Base-by-base conservation (phyloP, 2,797 vertebrate genomes). In the Onychomys arenicola region DNA sequence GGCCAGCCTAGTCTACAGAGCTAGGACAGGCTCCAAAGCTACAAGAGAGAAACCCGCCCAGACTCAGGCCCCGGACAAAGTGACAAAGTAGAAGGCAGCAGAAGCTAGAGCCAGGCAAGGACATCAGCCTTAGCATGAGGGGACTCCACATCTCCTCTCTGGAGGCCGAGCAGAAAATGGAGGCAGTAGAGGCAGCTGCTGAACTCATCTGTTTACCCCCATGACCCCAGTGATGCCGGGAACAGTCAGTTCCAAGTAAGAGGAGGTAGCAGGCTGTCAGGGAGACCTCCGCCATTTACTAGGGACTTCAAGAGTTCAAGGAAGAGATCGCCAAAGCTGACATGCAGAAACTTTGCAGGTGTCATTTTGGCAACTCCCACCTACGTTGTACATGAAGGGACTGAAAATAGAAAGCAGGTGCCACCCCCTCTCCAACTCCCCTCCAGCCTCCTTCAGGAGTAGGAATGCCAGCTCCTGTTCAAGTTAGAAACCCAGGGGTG, bases 321-420 rank as follows among this genome's bases (percentile, higher is more conserved):
- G 78, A 59, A 46, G 61, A 59, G 37, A 69, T 21, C 46, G 52
- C 71, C 52, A 61, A 12, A 34, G 61, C 61, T 27, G 29, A 32
- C 16, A 27, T 43, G 86, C 52, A 71, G 83, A 57, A 96, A 43
- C 11, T 89, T 83, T 76, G 32, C 37, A 4, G 7, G 85, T 90
- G 82, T 89, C 90, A 40, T 71, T 93, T 87, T 55, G 82, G 65
- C 90, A 93, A 78, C 92, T 94, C 90, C 57, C 90, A 92, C 95
- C 90, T 76, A 88, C 85, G 49, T n/a, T 77, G 84, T 85, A 61
- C 71, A 23, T 3, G 65, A 90, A 83, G 67, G 87, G 57, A 9
- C 9, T 80, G 29, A 90, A 96, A 96, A 93, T 90, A 81, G 86
- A 93, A 97, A 92, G 46, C 52, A 6, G 46, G 61, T 1, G 3